Base-by-base conservation (phyloP, 2,113 vertebrate genomes). In the Numenius arquata region DNA sequence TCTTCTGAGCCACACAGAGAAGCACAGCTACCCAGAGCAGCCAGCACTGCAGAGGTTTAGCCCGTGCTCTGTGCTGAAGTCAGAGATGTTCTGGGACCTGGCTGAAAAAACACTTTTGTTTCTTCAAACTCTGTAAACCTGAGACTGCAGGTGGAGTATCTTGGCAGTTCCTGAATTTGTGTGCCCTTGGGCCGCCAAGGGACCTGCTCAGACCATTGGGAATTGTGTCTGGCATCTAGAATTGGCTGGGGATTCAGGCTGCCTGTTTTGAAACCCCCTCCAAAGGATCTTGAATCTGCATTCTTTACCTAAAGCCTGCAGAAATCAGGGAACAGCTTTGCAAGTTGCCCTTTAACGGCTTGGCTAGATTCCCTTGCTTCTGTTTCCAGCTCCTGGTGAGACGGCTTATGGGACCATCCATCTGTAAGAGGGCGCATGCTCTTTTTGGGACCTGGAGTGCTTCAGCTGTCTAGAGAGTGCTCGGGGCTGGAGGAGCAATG, bases 371-470 rank as follows among this genome's bases (percentile, higher is more conserved):
- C 94, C 96, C 9, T 1, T 52, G 72, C 47, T 78, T 94, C 83
- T 90, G 86, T 50, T 94, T 96, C 96, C 95, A 96, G 92, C 93
- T 96, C 96, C 96, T 96, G 89, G 70, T 78, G 96, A 87, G 96
- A 21, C 25, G 11, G 87, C 95, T 95, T 81, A 91, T 91, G 91
- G 95, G 93, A 62, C 87, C 4, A 12, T 95, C 91, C 96, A 72
- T 96, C 94, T 96, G 94, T 77, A 91, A 90, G 91, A 81, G 87
- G 43, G 65, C 40, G 26, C 70, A 47, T 95, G 94, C 93, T 96
- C 94, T 95, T 95, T 95, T 94, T 59, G 77, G 48, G 77, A 47
- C 86, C 92, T 81, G 81, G 38, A 78, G 66, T 66, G 81, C 22
- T 38, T 85, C 84, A 65, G 71, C 83, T 43, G 3, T 63, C 77